A percentile compares a stretch with the other conserved stretches of the same genome.
phyloP scores from a whole-genome alignment of 2,888 invertebrate species.

The Strigamia maritima region DNA sequence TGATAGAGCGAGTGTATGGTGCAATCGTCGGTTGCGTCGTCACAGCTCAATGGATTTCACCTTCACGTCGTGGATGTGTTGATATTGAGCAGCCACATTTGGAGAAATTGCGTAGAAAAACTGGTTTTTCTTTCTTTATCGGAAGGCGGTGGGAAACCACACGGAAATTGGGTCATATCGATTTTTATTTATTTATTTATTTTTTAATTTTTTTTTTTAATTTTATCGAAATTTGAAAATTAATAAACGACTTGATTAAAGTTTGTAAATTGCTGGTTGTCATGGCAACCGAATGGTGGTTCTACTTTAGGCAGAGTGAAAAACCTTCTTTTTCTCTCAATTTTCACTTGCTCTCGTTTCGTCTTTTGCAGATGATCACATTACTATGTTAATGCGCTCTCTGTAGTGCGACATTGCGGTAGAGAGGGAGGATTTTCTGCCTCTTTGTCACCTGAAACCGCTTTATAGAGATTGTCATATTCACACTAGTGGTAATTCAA shows the following conservation, averaged over 20 bases:
- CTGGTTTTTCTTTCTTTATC: neutral
- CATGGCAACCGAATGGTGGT: neutral
- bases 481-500: neutral
- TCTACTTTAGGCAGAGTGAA: neutral
- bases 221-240: too few relatives aligned
- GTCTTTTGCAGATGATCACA: slow-evolving; percentile 30
- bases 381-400: slow-evolving; percentile 22
- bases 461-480: slow-evolving; percentile 31
- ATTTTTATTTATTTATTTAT: neutral
- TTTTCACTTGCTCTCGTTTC: neutral
- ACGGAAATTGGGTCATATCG: too few relatives aligned
- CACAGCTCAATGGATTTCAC: neutral
- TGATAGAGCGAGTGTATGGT: neutral
- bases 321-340: neutral
- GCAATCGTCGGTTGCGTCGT: neutral
- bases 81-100: too few relatives aligned
- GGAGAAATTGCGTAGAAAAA: too few relatives aligned
- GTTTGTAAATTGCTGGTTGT: neutral
- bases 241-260: neutral
- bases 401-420: neutral
- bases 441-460: slow-evolving; percentile 27
- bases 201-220: too few relatives aligned
- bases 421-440: neutral
- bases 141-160: too few relatives aligned
- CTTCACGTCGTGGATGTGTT: neutral